phyloP scores from a whole-genome alignment of 2,888 invertebrate species.

The Pomacea canaliculata region DNA sequence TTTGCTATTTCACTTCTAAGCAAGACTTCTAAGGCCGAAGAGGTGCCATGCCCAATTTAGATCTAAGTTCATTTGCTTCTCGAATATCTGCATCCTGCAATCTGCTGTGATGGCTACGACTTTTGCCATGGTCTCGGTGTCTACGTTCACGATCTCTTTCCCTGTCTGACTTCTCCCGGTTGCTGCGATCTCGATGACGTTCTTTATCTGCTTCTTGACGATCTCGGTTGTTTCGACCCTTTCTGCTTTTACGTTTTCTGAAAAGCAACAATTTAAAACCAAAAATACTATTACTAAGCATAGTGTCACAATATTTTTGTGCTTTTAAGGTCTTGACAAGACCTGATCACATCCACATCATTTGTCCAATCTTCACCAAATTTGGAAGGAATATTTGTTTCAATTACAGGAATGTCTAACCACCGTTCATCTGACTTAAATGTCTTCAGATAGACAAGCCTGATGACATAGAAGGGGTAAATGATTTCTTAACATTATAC shows the following conservation, averaged over 20 bases:
- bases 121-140: constrained; percentile 13
- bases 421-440: too few species aligned
- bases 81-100: constrained; percentile 68
- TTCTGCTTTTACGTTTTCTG: constrained; percentile 1
- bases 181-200: constrained; percentile 26
- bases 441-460: too few species aligned
- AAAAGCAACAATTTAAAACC: not conserved
- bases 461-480: too few species aligned
- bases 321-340: too few species aligned
- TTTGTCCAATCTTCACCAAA: too few species aligned
- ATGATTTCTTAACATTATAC: too few species aligned
- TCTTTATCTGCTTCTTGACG: constrained; percentile 31
- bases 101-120: constrained; percentile 23
- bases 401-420: too few species aligned
- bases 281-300: not conserved
- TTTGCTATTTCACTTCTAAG: too few species aligned
- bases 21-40: constrained; percentile 47
- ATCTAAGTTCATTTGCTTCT: constrained; percentile 72
- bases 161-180: constrained; percentile 35
- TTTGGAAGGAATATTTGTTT: too few species aligned
- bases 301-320: not conserved
- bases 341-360: too few species aligned
- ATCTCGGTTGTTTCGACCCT: constrained; percentile 45
- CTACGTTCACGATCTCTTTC: constrained; percentile 30
- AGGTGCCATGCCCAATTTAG: constrained; percentile 73